A percentile compares a stretch with the other conserved stretches of the same genome.
These are phyloP conservation scores for Aphrophora alni DNA, from an alignment of 2,888 invertebrate species.

Conservation along the genomic window DNA sequence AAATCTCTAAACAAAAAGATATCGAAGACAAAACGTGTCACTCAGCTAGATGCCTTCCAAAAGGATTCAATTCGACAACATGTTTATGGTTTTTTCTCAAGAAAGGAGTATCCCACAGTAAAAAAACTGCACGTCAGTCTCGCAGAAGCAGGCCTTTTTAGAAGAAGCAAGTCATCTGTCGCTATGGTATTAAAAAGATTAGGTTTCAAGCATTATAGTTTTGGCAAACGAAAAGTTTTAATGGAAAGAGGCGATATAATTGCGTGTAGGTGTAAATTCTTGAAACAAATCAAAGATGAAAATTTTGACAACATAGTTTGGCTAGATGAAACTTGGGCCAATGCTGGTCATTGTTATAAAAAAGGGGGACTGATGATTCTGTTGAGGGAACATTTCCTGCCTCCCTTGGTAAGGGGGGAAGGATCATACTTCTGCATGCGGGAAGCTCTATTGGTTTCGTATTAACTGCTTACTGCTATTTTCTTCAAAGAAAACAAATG, in stretches of 20 bases:
- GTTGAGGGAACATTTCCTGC: not conserved
- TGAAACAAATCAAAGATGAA: conserved; percentile 18
- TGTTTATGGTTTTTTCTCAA: no score
- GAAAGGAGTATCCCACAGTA: no score
- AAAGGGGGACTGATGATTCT: conserved; percentile 17
- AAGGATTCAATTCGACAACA: no score
- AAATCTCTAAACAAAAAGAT: no score
- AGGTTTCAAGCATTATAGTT: no score
- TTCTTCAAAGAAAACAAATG: not conserved
- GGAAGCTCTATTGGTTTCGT: conserved; percentile 4
- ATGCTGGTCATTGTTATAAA: conserved; percentile 11
- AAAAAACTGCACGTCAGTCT: no score
- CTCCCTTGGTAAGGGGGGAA: conserved; percentile 10
- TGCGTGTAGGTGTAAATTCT: conserved; percentile 21
- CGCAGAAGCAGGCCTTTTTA: no score
- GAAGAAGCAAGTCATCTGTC: no score
- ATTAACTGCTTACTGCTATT: no score
- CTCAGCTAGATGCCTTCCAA: no score
- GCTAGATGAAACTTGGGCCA: conserved; percentile 32
- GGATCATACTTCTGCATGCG: conserved; percentile 20
- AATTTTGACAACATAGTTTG: conserved; percentile 7
- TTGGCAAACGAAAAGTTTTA: not conserved
- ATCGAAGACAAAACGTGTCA: no score
- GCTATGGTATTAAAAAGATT: no score
- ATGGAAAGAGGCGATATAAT: conserved; percentile 21